Base-by-base conservation (phyloP, 1,140 invertebrate genomes). In the Teleogryllus occipitalis region DNA sequence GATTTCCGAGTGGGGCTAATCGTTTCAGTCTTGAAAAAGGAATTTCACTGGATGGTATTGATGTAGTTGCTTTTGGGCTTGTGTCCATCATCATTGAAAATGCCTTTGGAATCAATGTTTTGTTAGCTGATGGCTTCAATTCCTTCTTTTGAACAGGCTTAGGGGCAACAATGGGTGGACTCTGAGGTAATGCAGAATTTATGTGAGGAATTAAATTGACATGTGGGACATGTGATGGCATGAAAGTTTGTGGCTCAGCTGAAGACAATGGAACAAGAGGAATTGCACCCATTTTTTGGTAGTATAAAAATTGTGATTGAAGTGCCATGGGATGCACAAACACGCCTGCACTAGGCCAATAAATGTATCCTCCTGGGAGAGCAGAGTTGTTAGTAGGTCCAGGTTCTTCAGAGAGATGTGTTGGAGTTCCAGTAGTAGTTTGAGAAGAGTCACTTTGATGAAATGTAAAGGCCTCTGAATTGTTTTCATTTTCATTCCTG, bases 321-420 rank as follows among this genome's bases (percentile, higher is more conserved):
- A 93, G 81, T 0, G 92, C 91, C 83, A 93, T 87, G 0, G 93
- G 93, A 82, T 94, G 92, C 76, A 94, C 90, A 79, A 93, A 91
- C 0, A 92, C 88, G 0, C 91, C 90, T 0, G 91, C 89, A 80
- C 90, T 90, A 0, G 91, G 91, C 91, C 92, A 93, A 81, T 92
- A 93, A 8, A 93, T 89, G 80, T 90, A 86, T 3, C 85, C 85
- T 12, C 81, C 76, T 48, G 76, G 47, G 5, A 76, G 39, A 76
- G 5, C 18, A 76, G 75, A 76, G 5, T 47, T 76, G 75, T 76
- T 76, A 18, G 22, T 47, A 18, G 75, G 3, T 21, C 76, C 47
- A 48, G 76, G 10, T 47, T 10, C 18, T 48, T 47, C 21, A 14
- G 46, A 7, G 76, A 48, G 39, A 86, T 83, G 79, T 87, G 27